Conservation (phyloP, 1,140 invertebrate species). For the Anoplolepis gracilipes region DNA sequence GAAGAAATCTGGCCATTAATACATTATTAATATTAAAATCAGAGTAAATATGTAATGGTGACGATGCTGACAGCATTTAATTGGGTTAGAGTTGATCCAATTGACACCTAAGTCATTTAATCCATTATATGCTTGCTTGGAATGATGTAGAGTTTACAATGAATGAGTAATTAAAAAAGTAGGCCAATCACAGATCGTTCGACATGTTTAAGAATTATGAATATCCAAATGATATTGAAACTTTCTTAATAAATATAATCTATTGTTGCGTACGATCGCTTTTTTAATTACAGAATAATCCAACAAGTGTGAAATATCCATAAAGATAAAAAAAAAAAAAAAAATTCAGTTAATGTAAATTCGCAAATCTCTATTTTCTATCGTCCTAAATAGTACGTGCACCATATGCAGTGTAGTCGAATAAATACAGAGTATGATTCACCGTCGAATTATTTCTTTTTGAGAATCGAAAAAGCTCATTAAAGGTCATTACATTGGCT, state of each 20-base stretch:
- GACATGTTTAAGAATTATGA: slow-evolving; percentile 47
- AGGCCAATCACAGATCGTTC: slow-evolving; percentile 55
- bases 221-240: slow-evolving; percentile 40
- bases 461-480: slow-evolving; percentile 5
- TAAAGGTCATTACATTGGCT: neutral
- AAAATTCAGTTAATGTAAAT: neutral
- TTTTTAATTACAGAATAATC: neutral
- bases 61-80: slow-evolving; percentile 52
- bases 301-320: neutral
- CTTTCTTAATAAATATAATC: neutral
- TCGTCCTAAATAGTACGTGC: neutral
- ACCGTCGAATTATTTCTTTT: slow-evolving; percentile 62
- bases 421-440: slow-evolving; percentile 51
- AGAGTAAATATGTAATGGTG: slow-evolving; percentile 26
- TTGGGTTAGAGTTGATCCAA: slow-evolving; percentile 59
- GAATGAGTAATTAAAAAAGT: slow-evolving; percentile 70
- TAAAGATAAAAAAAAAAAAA: neutral
- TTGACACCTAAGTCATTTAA: slow-evolving; percentile 51
- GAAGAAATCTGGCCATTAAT: neutral
- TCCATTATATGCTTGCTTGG: neutral
- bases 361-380: neutral
- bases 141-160: slow-evolving; percentile 52
- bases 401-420: neutral
- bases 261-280: neutral
- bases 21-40: slow-evolving; percentile 11